Evolutionary conservation across 2,797 vertebrate species (phyloP), one percentile per base, ranked within the genome.

Genomic region (Melanotaenia pygmaea): DNA sequence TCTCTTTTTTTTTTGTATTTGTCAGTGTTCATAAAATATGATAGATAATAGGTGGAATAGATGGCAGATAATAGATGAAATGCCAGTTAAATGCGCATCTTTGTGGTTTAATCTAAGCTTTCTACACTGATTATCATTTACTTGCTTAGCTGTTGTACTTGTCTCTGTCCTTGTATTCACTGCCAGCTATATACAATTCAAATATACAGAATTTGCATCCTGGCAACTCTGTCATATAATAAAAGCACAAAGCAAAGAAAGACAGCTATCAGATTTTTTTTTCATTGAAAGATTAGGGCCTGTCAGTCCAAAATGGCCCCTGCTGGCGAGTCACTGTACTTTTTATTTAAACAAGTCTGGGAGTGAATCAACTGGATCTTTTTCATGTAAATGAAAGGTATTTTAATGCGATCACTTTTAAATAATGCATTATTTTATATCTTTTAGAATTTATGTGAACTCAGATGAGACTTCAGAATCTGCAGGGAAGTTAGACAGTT

Each of bases 221-320:
- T 26, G 61, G 57, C 43, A 28, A 38, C 40, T 38, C 59, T 75
- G 75, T 62, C 43, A 20, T 67, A 72, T 63, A 76, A 77, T 28
- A 70, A 45, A 45, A 24, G 40, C 26, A 72, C 35, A 53, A 61
- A 70, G 57, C 62, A 64, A 58, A 80, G 70, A 66, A 67, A 37
- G 8, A 56, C 35, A 79, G 77, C 70, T 58, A 74, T 66, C 38
- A 79, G 57, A 72, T n/a, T 53, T 16, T 79, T 68, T 58, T 66
- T 74, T 71, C 50, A 86, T 80, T 72, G 53, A 90, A 88, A 89
- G 85, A 84, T 89, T 85, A 89, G 22, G 18, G 59, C 37, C 26
- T 81, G 40, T 59, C 35, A 12, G 56, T 82, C 77, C 74, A 84
- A 87, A 87, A 87, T 84, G 79, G 81, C 77, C 66, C 0, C 1